Evolutionary conservation across 2,113 vertebrate species (phyloP), one percentile per base, ranked within the genome.

Genomic region (Grallaria varia): DNA sequence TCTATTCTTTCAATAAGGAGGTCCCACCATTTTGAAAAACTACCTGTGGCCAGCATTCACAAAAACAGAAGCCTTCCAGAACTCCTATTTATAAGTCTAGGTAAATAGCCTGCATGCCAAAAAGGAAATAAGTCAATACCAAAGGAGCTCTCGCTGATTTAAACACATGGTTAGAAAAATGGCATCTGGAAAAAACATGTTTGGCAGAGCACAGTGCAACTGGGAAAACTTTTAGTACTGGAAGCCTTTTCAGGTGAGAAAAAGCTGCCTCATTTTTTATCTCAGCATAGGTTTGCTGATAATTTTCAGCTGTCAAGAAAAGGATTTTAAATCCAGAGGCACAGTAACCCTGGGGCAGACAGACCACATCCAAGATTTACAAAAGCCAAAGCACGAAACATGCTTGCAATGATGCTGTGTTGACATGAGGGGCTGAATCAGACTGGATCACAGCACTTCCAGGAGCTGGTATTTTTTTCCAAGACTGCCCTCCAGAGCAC

Each of bases 241-340:
- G 28, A 91, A 94, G 33, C 63, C 84, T 74, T 77, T 27, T 76
- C 68, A 93, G 59, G 63, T 86, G 84, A 94, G 72, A 92, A 95
- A 83, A 95, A 91, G 39, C 69, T 75, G 33, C 55, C 68, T 74
- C 55, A 50, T 52, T 91, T 89, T 87, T 72, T 9, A 89, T 71
- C 39, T 78, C 52, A 63, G 52, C 44, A 60, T 28, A 67, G 30
- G 21, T 68, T 89, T 94, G 23, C 74, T 69, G 76, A 55, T 55
- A 89, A 63, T 79, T 85, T 94, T 87, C 39, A 89, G 22, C 39
- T 79, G 30, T 75, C 56, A 95, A 47, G 22, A 89, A 89, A 91
- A 68, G 56, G 24, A 75, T 40, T 85, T 90, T 45, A 67, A 68
- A 80, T 68, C 22, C 40, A 86, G 42, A 74, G 27, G 25, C 16